Evolutionary conservation across 2,888 invertebrate genomes (phyloP), one percentile per base, ranked within the genome.

Genomic region (Ptilodon capucinus): DNA sequence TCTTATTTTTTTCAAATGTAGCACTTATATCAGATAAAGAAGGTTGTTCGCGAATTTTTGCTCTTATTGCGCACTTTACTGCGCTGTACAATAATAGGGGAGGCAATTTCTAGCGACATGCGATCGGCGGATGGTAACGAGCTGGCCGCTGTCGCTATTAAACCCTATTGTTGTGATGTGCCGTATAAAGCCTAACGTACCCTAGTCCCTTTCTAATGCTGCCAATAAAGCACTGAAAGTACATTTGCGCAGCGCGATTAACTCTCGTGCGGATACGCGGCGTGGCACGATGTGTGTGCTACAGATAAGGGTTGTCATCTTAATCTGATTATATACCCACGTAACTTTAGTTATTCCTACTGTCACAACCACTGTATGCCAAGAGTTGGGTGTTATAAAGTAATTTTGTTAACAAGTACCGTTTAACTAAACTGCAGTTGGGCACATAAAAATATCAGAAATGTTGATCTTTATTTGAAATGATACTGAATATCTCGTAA

Each of bases 141-240:
- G 80, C 78, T 56, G 70, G 70, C 71, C 60, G 71, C 69, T 79
- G 78, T 83, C 74, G 78, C 81, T 84, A 84, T 82, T 82, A 79
- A 82, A 76, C 74, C 73, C 80, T 77, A 84, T 86, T 86, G 84
- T 85, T 85, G 78, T 76, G 77, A 83, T 78, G 77, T 68, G 65
- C 79, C 74, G 72, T 85, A 84, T 84, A 81, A 81, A 81, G 79
- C 70, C 76, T 64, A 61, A 74, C 68, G 66, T 64, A 71, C 69
- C 54, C 66, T 72, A 71, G 74, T 74, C 68, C 74, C 71, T 74
- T 79, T 81, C 83, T 85, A 84, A 86, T 84, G 76, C 79, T 74
- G 69, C 78, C 75, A 79, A 83, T 84, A 84, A 84, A 84, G 74
- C 74, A 81, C 74, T 78, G 73, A 79, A 79, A 81, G 76, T 77